Conservation (phyloP, 2,113 vertebrate genomes). For the Halcyon malimbica region DNA sequence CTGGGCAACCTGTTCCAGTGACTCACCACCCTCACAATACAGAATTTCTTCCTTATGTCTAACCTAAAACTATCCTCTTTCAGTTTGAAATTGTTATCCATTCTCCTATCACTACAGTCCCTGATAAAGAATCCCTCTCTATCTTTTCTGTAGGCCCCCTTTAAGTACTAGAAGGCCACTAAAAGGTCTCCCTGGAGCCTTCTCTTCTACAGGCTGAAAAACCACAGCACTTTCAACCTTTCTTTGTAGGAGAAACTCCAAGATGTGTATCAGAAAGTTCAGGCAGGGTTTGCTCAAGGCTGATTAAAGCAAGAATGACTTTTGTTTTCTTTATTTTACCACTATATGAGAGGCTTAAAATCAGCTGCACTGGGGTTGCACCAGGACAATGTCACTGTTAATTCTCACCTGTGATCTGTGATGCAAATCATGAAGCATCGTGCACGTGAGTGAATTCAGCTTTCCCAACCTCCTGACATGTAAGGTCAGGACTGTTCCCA, state of each 20-base stretch:
- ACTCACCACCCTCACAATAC: neutral
- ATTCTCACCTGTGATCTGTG: neutral
- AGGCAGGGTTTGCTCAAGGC: neutral
- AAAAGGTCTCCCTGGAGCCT: neutral
- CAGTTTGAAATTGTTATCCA: neutral
- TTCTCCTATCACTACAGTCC: neutral
- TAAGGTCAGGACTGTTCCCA: neutral
- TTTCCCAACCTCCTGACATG: neutral
- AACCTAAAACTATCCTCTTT: neutral
- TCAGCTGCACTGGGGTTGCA: neutral
- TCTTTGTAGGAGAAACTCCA: neutral
- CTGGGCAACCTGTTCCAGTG: neutral
- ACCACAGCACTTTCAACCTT: neutral
- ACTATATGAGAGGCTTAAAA: neutral
- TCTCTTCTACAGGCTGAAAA: neutral
- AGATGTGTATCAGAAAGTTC: neutral
- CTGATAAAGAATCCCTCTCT: neutral
- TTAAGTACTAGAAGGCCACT: neutral
- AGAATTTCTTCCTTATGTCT: neutral
- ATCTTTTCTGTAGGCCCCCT: neutral
- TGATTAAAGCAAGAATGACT: neutral
- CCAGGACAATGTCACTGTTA: neutral
- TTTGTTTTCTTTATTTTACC: constrained; percentile 22
- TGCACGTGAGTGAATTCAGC: neutral
- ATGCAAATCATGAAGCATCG: neutral